Conservation (phyloP, 2,113 vertebrate species). For the Macquaria ambigua region DNA sequence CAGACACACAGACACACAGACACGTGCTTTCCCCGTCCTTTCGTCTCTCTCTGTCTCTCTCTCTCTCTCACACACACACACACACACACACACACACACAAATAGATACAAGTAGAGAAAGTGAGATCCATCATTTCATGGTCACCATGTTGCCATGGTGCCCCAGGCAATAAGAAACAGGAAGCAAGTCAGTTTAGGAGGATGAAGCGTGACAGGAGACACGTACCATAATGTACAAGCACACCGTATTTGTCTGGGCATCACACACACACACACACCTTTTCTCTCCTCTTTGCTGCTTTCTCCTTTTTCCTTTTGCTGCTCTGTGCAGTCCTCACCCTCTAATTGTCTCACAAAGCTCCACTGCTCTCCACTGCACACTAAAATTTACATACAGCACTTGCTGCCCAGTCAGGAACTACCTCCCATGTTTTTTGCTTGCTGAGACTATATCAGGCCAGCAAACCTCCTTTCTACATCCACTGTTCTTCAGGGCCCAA, state of each 20-base stretch:
- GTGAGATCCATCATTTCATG: slow-evolving; percentile 56
- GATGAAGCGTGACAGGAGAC: slow-evolving; percentile 38
- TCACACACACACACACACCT: neutral
- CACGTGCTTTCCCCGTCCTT: neutral
- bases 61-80: neutral
- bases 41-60: neutral
- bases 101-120: slow-evolving; percentile 13
- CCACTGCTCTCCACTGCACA: neutral
- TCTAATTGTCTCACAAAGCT: slow-evolving; percentile 3
- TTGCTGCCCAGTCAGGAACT: neutral
- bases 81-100: slow-evolving; percentile 8
- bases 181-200: slow-evolving; percentile 35
- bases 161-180: slow-evolving; percentile 40
- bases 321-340: neutral
- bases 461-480: neutral
- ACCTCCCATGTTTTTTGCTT: neutral
- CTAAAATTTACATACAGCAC: slow-evolving; percentile 2
- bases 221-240: neutral
- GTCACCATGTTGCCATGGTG: slow-evolving; percentile 51
- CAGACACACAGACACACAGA: neutral
- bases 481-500: neutral
- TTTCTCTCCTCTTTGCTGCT: neutral
- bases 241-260: neutral
- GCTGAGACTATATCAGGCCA: neutral
- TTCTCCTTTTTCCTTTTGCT: neutral